Evolutionary conservation across 2,888 invertebrate genomes (phyloP).

Genomic region (Sphaerophoria taeniata): DNA sequence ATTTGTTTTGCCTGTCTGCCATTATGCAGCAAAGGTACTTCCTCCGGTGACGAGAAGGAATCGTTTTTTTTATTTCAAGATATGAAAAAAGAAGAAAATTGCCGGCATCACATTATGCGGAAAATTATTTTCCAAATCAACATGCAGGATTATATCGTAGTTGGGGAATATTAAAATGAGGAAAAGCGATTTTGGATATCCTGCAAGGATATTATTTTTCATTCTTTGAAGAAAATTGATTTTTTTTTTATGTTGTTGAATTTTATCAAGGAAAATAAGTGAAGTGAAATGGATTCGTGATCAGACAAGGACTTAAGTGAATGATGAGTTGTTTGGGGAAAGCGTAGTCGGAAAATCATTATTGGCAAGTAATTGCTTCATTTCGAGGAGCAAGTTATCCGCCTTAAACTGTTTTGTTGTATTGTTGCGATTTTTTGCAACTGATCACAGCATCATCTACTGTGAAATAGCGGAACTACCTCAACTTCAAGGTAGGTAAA

Average conservation of each 20-base stretch:
- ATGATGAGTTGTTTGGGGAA: conserved; percentile 66
- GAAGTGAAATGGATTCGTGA: conserved; percentile 15
- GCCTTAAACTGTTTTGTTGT: no score
- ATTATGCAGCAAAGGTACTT: conserved; percentile 48
- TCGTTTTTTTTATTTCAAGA: conserved; percentile 43
- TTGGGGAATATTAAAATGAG: conserved; percentile 8
- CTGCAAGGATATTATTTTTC: conserved; percentile 12
- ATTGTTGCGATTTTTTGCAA: no score
- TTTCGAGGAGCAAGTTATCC: no score
- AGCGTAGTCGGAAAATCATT: conserved; percentile 66
- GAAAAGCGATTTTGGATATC: conserved; percentile 14
- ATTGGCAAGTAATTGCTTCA: conserved; percentile 29
- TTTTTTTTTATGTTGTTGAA: background rate
- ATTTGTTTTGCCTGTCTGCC: background rate
- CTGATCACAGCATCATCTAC: no score
- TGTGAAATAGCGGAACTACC: no score
- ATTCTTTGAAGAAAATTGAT: background rate
- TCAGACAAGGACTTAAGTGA: conserved; percentile 46
- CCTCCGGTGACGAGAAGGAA: conserved; percentile 14
- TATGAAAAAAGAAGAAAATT: conserved; percentile 13
- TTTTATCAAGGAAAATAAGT: background rate
- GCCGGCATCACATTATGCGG: conserved; percentile 68
- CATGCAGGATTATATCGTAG: conserved; percentile 49
- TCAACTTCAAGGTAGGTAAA: no score
- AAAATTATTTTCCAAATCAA: conserved; percentile 71